These are phyloP conservation scores for Zaprionus bogoriensis DNA, from an alignment of 2,888 invertebrate species.

Conservation along the genomic window DNA sequence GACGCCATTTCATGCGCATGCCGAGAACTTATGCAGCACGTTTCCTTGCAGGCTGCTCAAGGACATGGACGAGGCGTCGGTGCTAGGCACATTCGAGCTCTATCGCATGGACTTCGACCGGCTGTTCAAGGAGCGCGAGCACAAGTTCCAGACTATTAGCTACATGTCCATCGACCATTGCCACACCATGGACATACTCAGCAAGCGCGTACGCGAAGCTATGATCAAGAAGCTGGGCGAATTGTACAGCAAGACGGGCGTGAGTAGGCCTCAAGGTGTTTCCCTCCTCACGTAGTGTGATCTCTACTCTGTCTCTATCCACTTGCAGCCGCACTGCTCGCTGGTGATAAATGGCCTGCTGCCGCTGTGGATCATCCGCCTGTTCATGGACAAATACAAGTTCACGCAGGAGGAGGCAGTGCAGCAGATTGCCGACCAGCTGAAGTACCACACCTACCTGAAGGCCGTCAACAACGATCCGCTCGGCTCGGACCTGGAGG, in stretches of 20 bases:
- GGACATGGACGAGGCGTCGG: conserved; percentile 43
- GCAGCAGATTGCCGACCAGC: conserved; percentile 69
- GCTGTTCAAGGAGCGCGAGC: conserved; percentile 46
- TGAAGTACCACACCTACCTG: conserved; percentile 60
- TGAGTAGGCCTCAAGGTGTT: conserved; percentile 25
- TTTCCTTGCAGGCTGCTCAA: conserved; percentile 38
- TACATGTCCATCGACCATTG: conserved; percentile 57
- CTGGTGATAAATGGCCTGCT: conserved; percentile 77
- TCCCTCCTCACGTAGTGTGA: background rate
- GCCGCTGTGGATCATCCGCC: conserved; percentile 77
- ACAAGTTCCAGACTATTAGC: conserved; percentile 38
- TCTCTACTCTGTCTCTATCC: background rate
- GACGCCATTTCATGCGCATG: background rate
- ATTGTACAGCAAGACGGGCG: conserved; percentile 29
- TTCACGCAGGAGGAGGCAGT: conserved; percentile 66
- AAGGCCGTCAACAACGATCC: conserved; percentile 53
- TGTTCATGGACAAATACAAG: conserved; percentile 76
- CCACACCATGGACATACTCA: conserved; percentile 63
- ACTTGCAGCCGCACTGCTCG: conserved; percentile 50
- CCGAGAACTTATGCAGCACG: background rate
- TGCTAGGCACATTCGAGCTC: conserved; percentile 48
- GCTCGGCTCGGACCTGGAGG: conserved; percentile 33
- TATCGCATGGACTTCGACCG: conserved; percentile 50
- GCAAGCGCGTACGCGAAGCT: conserved; percentile 32
- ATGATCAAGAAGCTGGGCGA: conserved; percentile 61